Conservation (phyloP, 2,113 vertebrate species). For the Trochalopteron elliotii region DNA sequence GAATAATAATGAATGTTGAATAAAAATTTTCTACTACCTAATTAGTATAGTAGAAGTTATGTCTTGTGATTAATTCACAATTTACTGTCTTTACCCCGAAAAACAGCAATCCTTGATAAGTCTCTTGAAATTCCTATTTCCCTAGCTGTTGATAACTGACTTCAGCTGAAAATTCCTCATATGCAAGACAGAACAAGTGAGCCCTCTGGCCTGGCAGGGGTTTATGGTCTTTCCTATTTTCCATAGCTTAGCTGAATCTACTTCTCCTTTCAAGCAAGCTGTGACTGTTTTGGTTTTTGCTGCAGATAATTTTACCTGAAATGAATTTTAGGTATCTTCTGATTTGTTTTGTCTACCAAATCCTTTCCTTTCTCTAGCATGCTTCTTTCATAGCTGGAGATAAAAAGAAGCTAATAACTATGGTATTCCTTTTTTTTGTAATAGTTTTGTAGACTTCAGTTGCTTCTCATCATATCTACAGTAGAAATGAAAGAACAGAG, state of each 20-base stretch:
- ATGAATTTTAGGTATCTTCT: neutral
- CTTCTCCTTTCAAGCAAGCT: neutral
- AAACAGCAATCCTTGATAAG: neutral
- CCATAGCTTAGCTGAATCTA: neutral
- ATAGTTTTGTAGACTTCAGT: neutral
- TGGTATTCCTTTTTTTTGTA: neutral
- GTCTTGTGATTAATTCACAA: neutral
- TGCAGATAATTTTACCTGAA: neutral
- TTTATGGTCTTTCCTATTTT: neutral
- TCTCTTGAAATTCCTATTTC: neutral
- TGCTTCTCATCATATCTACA: neutral
- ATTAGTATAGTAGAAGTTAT: neutral
- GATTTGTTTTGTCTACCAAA: neutral
- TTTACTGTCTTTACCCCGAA: neutral
- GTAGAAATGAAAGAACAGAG: neutral
- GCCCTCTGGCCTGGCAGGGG: neutral
- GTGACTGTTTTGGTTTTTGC: neutral
- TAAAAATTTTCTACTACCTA: neutral
- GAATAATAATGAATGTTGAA: neutral
- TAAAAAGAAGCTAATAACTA: neutral
- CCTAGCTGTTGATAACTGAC: neutral
- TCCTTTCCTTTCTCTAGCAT: neutral
- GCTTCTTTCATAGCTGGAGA: neutral
- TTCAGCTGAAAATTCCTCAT: neutral
- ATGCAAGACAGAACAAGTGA: neutral